Evolutionary conservation across 2,797 vertebrate species (phyloP).

Genomic region (Rhabdomys pumilio): DNA sequence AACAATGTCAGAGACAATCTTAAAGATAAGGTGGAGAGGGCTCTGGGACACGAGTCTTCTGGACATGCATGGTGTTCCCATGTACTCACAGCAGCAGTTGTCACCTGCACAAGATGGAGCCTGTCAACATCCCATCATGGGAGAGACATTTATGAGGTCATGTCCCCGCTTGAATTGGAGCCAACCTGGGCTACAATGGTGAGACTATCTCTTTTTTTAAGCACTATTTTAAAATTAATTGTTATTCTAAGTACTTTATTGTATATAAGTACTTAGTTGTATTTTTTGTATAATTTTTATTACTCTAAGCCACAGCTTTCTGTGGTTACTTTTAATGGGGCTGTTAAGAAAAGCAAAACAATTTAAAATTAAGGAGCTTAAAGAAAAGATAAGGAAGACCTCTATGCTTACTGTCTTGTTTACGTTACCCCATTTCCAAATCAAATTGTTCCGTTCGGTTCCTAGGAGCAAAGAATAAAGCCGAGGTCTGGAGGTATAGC

Average conservation of each 20-base stretch:
- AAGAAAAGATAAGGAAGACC: slow-evolving; percentile 15
- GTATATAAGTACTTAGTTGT: neutral
- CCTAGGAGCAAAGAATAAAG: neutral
- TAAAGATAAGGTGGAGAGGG: neutral
- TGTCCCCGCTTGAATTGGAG: neutral
- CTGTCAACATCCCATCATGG: neutral
- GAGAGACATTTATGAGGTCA: neutral
- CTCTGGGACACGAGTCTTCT: neutral
- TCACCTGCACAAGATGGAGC: too few species aligned
- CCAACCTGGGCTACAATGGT: neutral
- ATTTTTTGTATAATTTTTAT: slow-evolving; percentile 57
- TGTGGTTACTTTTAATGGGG: slow-evolving; percentile 17
- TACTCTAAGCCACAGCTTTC: neutral
- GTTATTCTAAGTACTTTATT: slow-evolving; percentile 34
- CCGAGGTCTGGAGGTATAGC: neutral
- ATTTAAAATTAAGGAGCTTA: slow-evolving; percentile 1
- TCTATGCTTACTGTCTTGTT: slow-evolving; percentile 6
- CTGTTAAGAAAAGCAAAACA: neutral
- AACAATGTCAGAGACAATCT: too few species aligned
- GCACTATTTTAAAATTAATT: slow-evolving; percentile 25
- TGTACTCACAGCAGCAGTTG: neutral
- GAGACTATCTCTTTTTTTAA: neutral
- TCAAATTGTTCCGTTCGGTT: slow-evolving; percentile 3
- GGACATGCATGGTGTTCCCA: too few species aligned
- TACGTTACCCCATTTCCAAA: neutral